Percentiles rank a stretch among this genome's conserved stretches.
These are phyloP conservation scores for Epinephelus awoara DNA, from an alignment of 2,797 vertebrate species.

Conservation along the genomic window DNA sequence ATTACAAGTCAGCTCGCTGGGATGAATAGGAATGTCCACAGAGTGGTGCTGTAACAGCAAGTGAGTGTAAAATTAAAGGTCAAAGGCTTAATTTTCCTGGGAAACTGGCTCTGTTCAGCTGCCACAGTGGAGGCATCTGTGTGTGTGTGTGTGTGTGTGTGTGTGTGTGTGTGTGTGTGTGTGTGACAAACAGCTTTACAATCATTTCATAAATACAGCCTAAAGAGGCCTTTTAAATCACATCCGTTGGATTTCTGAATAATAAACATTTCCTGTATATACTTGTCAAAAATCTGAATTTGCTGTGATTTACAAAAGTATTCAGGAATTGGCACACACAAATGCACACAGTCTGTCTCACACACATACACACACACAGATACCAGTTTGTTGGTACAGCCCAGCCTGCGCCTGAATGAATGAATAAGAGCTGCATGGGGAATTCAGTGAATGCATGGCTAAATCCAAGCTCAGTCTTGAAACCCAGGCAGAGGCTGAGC, in stretches of 20 bases:
- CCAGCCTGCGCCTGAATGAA: slow-evolving; percentile 72
- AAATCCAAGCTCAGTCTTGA: slow-evolving; percentile 78
- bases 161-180: too few species aligned
- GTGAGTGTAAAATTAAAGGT: slow-evolving; percentile 43
- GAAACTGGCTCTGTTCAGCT: slow-evolving; percentile 43
- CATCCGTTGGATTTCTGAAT: slow-evolving; percentile 15
- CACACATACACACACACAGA: slow-evolving; percentile 37
- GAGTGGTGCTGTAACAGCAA: slow-evolving; percentile 56
- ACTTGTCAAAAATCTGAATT: slow-evolving; percentile 68
- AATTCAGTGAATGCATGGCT: slow-evolving; percentile 82
- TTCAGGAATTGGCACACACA: slow-evolving; percentile 59
- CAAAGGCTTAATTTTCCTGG: slow-evolving; percentile 50
- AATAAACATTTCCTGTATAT: slow-evolving; percentile 34
- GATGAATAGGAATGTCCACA: slow-evolving; percentile 43
- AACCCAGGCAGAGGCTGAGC: slow-evolving; percentile 73
- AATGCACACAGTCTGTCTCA: slow-evolving; percentile 38
- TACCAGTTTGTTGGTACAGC: slow-evolving; percentile 72
- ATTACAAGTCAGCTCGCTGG: slow-evolving; percentile 1
- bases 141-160: neutral
- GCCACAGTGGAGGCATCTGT: slow-evolving; percentile 17
- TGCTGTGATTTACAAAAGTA: slow-evolving; percentile 64
- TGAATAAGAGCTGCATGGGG: slow-evolving; percentile 80
- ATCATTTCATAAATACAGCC: slow-evolving; percentile 11
- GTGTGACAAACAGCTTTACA: slow-evolving; percentile 20
- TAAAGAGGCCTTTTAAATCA: slow-evolving; percentile 19